These are phyloP conservation scores for Cyprinodon variegatus DNA, from an alignment of 2,113 vertebrate species.

Conservation along the genomic window DNA sequence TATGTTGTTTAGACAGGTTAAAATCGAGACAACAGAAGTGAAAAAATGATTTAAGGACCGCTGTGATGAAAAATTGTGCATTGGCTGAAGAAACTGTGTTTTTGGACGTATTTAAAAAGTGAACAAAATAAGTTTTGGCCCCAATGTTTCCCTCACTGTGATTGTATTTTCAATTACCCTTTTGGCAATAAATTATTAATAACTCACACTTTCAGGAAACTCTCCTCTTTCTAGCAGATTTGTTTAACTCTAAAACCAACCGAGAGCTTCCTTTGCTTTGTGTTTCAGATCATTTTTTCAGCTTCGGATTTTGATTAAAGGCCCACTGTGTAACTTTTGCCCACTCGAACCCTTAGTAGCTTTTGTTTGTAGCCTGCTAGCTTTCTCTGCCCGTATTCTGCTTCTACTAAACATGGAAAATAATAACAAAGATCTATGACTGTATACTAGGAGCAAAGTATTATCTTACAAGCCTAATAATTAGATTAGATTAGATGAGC, in stretches of 20 bases:
- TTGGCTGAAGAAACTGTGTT: constrained; percentile 18
- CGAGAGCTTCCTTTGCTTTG: neutral
- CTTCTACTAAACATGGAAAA: too few species aligned
- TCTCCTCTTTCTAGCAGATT: neutral
- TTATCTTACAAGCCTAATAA: too few species aligned
- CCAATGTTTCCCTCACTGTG: too few species aligned
- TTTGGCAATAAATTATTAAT: neutral
- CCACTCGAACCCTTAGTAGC: too few species aligned
- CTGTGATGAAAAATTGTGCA: constrained; percentile 36
- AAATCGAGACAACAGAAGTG: constrained; percentile 40
- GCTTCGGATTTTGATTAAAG: too few species aligned
- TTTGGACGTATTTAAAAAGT: constrained; percentile 43
- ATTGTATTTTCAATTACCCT: neutral
- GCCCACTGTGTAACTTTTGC: neutral
- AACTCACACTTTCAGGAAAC: neutral
- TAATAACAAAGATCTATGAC: too few species aligned
- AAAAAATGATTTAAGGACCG: constrained; percentile 10
- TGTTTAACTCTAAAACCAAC: neutral
- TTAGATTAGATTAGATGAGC: too few species aligned
- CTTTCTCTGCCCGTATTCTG: too few species aligned
- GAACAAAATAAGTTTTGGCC: neutral
- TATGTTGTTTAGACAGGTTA: constrained; percentile 32
- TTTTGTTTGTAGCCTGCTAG: too few species aligned
- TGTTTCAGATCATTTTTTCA: neutral
- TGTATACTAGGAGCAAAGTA: too few species aligned